Evolutionary conservation across 1,140 invertebrate species (phyloP), one percentile per base, ranked within the genome.

Genomic region (Eciton burchellii): DNA sequence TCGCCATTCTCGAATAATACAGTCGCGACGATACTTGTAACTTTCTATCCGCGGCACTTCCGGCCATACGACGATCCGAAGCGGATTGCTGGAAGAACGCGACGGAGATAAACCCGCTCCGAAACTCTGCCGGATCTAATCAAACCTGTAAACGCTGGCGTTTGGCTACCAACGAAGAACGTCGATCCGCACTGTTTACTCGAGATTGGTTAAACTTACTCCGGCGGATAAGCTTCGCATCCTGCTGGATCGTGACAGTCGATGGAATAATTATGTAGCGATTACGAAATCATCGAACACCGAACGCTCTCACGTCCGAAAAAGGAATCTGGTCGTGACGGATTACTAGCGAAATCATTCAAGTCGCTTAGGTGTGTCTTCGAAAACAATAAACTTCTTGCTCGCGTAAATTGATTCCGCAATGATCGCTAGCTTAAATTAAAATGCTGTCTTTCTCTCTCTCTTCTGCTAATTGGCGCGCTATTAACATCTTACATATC

Each of bases 51-150:
- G n/a, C n/a, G 21, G 60, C 24, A 60, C 49, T 79, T 79, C 65
- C 26, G 29, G 52, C 49, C 24, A 26, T 21, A 26, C 24, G 45
- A 16, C 47, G 35, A 35, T 9, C 47, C 59, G 29, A 54, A 11
- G 47, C 16, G 35, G 24, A 16, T 24, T 62, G 47, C 6, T 24
- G 19, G 47, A 60, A 63, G 45, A 54, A 59, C 47, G 19, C 26
- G 12, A 24, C 0, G 9, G 19, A 83, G 60, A 70, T 79, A 70
- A 79, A 79, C 63, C 45, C 11, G 74, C 29, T 70, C 35, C 35
- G 74, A 65, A 59, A 52, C 83, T 83, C 35, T 35, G 2, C 2
- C 81, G 12, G 62, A 83, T 47, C 62, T 83, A 83, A 83, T 84
- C 79, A 71, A 82, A 59, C 35, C 63, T 21, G 74, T 70, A 68